These are phyloP conservation scores for Ficedula albicollis DNA, from an alignment of 2,797 vertebrate species.

Conservation along the genomic window DNA sequence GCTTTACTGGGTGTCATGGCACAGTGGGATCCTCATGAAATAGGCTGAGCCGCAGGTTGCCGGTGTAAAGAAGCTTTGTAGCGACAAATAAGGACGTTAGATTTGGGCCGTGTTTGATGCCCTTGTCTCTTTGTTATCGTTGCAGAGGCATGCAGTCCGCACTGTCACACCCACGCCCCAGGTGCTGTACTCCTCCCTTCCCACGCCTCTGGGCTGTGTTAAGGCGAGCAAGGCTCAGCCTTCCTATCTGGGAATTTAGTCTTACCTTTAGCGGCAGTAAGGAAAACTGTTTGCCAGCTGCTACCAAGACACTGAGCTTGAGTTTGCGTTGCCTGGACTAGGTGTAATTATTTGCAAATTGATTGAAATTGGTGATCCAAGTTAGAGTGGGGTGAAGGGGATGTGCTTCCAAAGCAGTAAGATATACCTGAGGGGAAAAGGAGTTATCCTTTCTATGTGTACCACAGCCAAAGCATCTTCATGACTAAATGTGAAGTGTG, in stretches of 20 bases:
- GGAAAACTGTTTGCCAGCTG: not conserved
- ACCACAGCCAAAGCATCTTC: not conserved
- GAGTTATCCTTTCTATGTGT: not conserved
- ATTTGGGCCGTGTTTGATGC: not conserved
- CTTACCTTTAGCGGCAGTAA: not conserved
- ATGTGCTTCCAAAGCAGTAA: not conserved
- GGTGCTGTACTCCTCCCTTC: not conserved
- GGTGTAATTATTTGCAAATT: not conserved
- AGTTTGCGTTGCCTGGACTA: not conserved
- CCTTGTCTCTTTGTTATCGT: not conserved
- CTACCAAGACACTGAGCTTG: rapidly evolving
- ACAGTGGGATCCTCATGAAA: rapidly evolving
- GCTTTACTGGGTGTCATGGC: not conserved
- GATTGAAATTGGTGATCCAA: not conserved
- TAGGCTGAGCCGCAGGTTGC: not conserved
- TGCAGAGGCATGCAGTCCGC: not conserved
- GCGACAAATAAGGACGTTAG: not conserved
- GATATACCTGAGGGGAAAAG: not conserved
- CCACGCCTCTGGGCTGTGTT: not conserved
- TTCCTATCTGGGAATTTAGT: not conserved
- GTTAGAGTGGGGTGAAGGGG: not conserved
- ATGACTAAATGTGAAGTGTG: not conserved
- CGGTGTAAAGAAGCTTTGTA: not conserved
- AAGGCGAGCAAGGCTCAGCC: not conserved
- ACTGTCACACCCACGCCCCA: rapidly evolving